Base-by-base conservation (phyloP, 2,797 vertebrate genomes). In the Scyliorhinus canicula region DNA sequence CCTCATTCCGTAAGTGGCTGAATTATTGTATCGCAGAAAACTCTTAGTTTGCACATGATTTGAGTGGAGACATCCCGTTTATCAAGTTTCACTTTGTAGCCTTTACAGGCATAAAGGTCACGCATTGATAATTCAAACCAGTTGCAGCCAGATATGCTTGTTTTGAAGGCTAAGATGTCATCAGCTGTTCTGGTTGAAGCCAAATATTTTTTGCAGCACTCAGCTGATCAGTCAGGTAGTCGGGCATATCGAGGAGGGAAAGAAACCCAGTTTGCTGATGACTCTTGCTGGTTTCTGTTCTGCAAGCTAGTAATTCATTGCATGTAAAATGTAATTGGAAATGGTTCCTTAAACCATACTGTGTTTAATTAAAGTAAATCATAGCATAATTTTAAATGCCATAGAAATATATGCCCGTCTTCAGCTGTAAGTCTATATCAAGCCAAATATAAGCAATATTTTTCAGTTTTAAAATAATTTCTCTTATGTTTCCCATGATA, bases 91-190 rank as follows among this genome's bases (percentile, higher is more conserved):
- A 40, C 28, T 91, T 91, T 57, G 3, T 40, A 65, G 88, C 57
- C n/a, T 63, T 65, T 65, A 40, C 60, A 91, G n/a, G n/a, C 57
- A 91, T 11, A 63, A 91, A 65, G 57, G 21, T 63, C 57, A 40
- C 60, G n/a, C 19, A 11, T 65, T 63, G 19, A 60, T 40, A 91
- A 60, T 91, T 91, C 65, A 26, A 44, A 63, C 88, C 57, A 44
- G 88, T 91, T 91, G 21, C n/a, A 91, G 60, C 57, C 57, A 44
- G 35, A 65, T 26, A 21, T 63, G 19, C 60, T 47, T 82, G 44
- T 82, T 82, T 82, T 82, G 79, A 82, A 44, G 79, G 79, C 79
- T 91, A 57, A 91, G 60, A 65, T 91, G 31, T 63, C 88, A 91
- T 91, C 57, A 91, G 60, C 60, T 91, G 88, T 91, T 91, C 26